Percentiles rank a stretch among this genome's conserved stretches.
phyloP scores from a whole-genome alignment of 2,888 invertebrate genomes.

The Hydropsyche betteni region DNA sequence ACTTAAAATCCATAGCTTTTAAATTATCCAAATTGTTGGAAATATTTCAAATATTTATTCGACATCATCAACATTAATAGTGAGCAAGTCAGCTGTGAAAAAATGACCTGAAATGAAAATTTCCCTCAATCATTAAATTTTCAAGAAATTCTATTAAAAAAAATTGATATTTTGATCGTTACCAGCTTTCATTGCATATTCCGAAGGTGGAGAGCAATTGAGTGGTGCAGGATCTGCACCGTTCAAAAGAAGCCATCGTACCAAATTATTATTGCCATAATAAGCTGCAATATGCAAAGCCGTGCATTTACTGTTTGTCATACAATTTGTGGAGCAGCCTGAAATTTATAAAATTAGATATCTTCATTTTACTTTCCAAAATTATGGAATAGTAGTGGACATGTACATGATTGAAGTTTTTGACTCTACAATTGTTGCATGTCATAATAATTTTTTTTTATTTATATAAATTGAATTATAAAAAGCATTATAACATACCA shows the following conservation, averaged over 20 bases:
- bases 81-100: constrained; percentile 38
- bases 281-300: constrained; percentile 50
- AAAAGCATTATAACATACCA: constrained; percentile 45
- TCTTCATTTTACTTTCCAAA: no score
- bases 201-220: constrained; percentile 29
- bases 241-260: constrained; percentile 50
- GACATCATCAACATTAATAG: constrained; percentile 33
- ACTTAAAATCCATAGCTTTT: no score
- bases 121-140: background rate
- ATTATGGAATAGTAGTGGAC: no score
- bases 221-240: constrained; percentile 50
- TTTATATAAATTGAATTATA: background rate
- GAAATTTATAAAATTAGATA: no score
- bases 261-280: constrained; percentile 46
- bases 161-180: background rate
- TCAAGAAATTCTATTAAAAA: background rate
- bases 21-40: no score
- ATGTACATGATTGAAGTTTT: background rate
- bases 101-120: constrained; percentile 37
- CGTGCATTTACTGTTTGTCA: constrained; percentile 46
- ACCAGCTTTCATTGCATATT: constrained; percentile 46
- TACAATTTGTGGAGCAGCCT: constrained; percentile 50
- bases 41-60: no score
- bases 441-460: no score
- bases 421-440: no score